Evolutionary conservation across 1,140 invertebrate genomes (phyloP).

Genomic region (Drosophila nannoptera): DNA sequence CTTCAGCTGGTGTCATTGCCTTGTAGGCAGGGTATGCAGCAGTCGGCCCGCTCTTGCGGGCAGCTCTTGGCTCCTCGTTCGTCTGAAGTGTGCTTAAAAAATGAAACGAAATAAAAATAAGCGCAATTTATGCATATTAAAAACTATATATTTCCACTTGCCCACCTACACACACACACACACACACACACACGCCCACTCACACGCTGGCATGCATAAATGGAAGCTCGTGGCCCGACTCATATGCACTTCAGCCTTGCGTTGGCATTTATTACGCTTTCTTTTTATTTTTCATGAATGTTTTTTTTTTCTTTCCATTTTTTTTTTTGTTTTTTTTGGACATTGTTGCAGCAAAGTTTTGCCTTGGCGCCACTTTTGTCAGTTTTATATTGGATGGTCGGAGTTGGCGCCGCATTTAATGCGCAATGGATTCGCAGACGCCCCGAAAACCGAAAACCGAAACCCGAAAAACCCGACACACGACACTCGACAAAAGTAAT

Average conservation of each 20-base stretch:
- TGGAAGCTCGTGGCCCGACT: constrained; percentile 10
- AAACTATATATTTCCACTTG: constrained; percentile 44
- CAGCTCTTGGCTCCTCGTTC: background rate
- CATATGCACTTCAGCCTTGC: constrained; percentile 30
- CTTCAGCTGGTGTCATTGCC: background rate
- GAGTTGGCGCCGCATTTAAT: constrained; percentile 59
- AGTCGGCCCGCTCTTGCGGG: too few relatives aligned
- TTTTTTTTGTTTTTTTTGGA: constrained; percentile 35
- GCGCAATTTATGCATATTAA: constrained; percentile 68
- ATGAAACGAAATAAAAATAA: constrained; percentile 47
- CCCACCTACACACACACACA: constrained; percentile 17
- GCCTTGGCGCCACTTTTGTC: constrained; percentile 43
- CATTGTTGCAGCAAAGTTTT: constrained; percentile 42
- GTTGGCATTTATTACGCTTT: constrained; percentile 43
- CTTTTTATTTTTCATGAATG: background rate
- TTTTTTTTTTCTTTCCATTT: constrained; percentile 7
- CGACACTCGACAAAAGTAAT: constrained; percentile 46
- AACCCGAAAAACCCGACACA: background rate
- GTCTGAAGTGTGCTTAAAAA: constrained; percentile 22
- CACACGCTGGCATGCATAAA: constrained; percentile 1
- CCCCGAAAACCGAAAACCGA: background rate
- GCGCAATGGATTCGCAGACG: constrained; percentile 50
- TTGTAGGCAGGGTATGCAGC: constrained; percentile 2
- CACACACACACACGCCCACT: background rate
- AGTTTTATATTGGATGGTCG: constrained; percentile 35